Conservation (phyloP, 2,113 vertebrate genomes). For the Indicator maculatus region DNA sequence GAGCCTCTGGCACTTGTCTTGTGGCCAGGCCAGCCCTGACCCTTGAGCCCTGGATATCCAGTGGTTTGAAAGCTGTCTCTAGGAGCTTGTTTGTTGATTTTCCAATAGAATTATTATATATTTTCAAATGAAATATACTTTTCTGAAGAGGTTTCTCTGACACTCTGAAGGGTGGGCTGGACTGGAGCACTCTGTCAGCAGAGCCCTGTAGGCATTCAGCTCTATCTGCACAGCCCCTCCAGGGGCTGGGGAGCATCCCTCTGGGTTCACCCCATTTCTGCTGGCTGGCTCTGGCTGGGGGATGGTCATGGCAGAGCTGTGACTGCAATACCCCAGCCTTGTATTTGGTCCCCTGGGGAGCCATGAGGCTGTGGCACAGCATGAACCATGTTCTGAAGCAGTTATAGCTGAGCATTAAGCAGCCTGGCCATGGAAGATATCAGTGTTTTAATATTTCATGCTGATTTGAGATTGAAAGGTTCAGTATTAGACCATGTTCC, state of each 20-base stretch:
- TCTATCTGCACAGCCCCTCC: neutral
- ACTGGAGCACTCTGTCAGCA: neutral
- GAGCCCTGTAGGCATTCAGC: too few species aligned
- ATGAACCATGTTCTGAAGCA: accelerated
- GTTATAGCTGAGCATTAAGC: neutral
- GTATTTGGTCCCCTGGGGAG: neutral
- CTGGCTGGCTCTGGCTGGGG: neutral
- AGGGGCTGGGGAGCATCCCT: neutral
- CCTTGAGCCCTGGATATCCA: neutral
- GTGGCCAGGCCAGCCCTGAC: too few species aligned
- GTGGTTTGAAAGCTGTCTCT: neutral
- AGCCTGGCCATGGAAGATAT: neutral
- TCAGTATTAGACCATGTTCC: neutral
- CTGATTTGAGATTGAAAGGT: neutral
- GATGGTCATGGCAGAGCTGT: accelerated
- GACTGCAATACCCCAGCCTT: accelerated
- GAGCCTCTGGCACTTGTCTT: too few species aligned
- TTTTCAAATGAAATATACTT: neutral
- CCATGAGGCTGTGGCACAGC: neutral
- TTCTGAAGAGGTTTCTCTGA: neutral
- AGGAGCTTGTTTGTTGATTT: neutral
- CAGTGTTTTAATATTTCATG: neutral
- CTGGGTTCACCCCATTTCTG: accelerated
- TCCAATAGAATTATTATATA: neutral
- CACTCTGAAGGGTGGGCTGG: neutral